Percentiles rank a stretch among this genome's conserved stretches.
Conservation (phyloP, 2,797 vertebrate genomes). For the Novumbra hubbsi region DNA sequence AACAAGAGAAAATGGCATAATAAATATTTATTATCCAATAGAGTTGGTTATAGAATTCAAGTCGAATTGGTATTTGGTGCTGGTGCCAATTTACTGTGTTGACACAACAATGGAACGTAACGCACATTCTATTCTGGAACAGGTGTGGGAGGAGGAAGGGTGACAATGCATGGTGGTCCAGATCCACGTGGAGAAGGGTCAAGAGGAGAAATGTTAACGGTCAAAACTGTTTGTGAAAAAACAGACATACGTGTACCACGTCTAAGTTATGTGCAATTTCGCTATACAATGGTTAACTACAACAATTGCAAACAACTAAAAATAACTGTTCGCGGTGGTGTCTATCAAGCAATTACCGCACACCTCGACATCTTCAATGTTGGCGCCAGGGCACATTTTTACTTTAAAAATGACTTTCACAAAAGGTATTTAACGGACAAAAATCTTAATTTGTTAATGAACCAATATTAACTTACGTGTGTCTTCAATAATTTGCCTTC, state of each 20-base stretch:
- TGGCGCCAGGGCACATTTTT: neutral
- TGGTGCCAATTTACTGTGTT: neutral
- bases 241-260: neutral
- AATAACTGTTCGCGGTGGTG: neutral
- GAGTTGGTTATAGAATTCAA: neutral
- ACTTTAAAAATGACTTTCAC: neutral
- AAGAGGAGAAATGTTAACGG: neutral
- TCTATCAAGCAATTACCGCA: neutral
- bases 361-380: neutral
- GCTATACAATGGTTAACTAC: neutral
- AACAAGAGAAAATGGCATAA: neutral
- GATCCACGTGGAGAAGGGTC: neutral
- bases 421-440: neutral
- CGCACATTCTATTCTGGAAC: slow-evolving; percentile 1
- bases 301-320: neutral
- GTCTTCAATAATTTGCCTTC: neutral
- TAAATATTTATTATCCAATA: neutral
- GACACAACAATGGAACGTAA: slow-evolving; percentile 9
- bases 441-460: neutral
- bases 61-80: neutral
- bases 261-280: neutral
- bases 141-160: neutral
- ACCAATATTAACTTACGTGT: slow-evolving; percentile 3
- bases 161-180: slow-evolving; percentile 1
- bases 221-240: neutral